Evolutionary conservation across 2,888 invertebrate species (phyloP), one percentile per base, ranked within the genome.

Genomic region (Noctua pronuba): DNA sequence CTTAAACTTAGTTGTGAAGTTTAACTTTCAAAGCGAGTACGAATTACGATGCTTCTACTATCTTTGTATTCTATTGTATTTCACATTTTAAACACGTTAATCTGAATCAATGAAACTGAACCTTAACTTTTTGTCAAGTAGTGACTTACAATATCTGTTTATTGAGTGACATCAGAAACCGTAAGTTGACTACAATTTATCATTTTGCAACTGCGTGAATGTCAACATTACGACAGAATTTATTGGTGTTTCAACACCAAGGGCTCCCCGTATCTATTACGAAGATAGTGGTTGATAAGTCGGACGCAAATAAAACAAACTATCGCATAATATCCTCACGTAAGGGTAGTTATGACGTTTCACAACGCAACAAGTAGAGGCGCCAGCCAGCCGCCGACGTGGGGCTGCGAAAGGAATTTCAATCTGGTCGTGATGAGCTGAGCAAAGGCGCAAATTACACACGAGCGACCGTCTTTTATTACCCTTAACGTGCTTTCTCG

Each of bases 371-470:
- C 95, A 96, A 95, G 95, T 95, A 91, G 84, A 86, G 77, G 95
- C 95, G 95, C 95, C 95, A 91, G 91, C 76, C 90, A 90, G 94
- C 87, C 94, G 95, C 86, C 92, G 93, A 91, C 93, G 91, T 89
- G 92, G 92, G 92, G 92, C 90, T 90, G 89, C 92, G 92, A 91
- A 90, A 94, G 94, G 95, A 95, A 96, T 96, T 95, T 95, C 95
- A 96, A 96, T 96, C 95, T 95, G 95, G 93, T 89, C 92, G 92
- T 94, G 95, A 95, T 94, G 95, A 95, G 93, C 90, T 90, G 92
- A 92, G 93, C 93, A 90, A 91, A 94, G 93, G 94, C 94, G 95
- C 94, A 95, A 95, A 95, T 95, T 95, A 95, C 94, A 94, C 90
- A 92, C 92, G 90, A 91, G 90, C 92, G 91, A 89, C 89, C 91